Conservation (phyloP, 1,140 invertebrate genomes). For the Drosophila albomicans region DNA sequence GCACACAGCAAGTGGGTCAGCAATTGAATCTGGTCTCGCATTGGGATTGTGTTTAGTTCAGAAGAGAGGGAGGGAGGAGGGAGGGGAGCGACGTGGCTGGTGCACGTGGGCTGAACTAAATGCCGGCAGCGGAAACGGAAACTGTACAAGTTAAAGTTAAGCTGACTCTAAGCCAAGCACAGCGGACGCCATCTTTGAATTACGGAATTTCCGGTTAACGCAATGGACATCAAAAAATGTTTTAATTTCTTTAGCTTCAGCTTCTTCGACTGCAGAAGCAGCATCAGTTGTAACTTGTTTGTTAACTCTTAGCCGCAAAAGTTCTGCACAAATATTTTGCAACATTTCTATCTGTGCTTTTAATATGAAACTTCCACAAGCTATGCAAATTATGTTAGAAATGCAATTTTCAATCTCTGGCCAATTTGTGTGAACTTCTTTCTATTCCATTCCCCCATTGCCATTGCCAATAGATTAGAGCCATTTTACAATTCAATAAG, state of each 20-base stretch:
- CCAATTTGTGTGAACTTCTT: not conserved
- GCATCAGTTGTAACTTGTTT: slow-evolving; percentile 4
- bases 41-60: slow-evolving; percentile 2
- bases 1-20: slow-evolving; percentile 40
- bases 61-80: not conserved
- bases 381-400: slow-evolving; percentile 17
- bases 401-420: not conserved
- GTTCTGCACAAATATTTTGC: slow-evolving; percentile 29
- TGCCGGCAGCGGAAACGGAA: slow-evolving; percentile 39
- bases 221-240: slow-evolving; percentile 53
- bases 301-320: slow-evolving; percentile 17
- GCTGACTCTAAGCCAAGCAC: slow-evolving; percentile 35
- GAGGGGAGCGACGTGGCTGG: too few relatives aligned
- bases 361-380: not conserved
- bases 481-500: not conserved
- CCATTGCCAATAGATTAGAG: slow-evolving; percentile 21
- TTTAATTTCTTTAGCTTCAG: slow-evolving; percentile 52
- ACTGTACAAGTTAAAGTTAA: slow-evolving; percentile 66
- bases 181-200: slow-evolving; percentile 70
- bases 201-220: slow-evolving; percentile 70
- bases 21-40: slow-evolving; percentile 23
- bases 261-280: not conserved
- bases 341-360: slow-evolving; percentile 9
- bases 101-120: not conserved
- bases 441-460: not conserved